Evolutionary conservation across 2,113 vertebrate species (phyloP), one percentile per base, ranked within the genome.

Genomic region (Pterocles burchelli): DNA sequence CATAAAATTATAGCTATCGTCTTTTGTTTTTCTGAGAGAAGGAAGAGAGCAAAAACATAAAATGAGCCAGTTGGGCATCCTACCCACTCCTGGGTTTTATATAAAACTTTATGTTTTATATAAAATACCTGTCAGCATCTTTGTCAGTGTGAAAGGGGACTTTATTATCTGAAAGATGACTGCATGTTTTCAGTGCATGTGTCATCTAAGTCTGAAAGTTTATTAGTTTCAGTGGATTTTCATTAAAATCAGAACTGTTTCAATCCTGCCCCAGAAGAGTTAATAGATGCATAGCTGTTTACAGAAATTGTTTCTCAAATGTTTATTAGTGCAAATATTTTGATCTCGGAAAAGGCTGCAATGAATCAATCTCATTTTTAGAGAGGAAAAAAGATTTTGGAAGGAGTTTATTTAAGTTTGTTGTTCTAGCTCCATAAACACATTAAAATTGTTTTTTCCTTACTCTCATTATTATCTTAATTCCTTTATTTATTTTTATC

Each of bases 161-260:
- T 85, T 89, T 34, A 83, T 78, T 91, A 76, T 26, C 82, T 79
- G 74, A 93, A 92, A 73, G 71, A 58, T 55, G 68, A 93, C 72
- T 94, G 58, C 10, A 62, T 94, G 76, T 92, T 94, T 96, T 95
- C 96, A 88, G 38, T 61, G 61, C 3, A 14, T 63, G 78, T 57
- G 77, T 52, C 52, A 52, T 94, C 76, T 93, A 82, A 90, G 31
- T 75, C 83, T 94, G 72, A 96, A 89, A 71, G 62, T 20, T 95
- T 90, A 88, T 92, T 93, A 81, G 58, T 80, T 95, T 91, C 33
- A 62, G 34, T 31, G 72, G 48, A 28, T 48, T 81, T 81, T 73
- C 59, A 49, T 68, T 78, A 68, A 85, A 91, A 82, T 38, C 28
- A 48, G 17, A 38, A 38, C 13, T 81, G 79, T 91, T 96, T 91